These are phyloP conservation scores for Crepidodera aurea DNA, from an alignment of 2,888 invertebrate species.

Conservation along the genomic window DNA sequence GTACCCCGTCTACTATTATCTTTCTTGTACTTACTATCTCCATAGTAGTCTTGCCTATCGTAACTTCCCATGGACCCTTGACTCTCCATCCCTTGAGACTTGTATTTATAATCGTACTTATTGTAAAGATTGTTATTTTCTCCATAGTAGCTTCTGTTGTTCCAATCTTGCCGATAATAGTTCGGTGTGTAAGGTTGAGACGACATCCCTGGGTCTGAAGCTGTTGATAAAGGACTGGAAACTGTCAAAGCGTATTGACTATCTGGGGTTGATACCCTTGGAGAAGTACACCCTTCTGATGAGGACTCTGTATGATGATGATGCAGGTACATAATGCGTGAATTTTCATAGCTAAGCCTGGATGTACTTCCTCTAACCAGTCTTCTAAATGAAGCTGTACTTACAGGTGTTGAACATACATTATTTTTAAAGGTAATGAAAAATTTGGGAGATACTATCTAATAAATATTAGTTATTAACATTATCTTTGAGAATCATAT, in stretches of 20 bases:
- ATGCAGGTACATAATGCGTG: conserved; percentile 49
- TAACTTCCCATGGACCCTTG: conserved; percentile 41
- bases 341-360: conserved; percentile 14
- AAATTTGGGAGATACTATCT: no score
- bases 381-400: background rate
- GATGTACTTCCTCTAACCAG: background rate
- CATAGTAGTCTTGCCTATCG: conserved; percentile 48
- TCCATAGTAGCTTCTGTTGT: conserved; percentile 55
- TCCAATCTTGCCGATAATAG: conserved; percentile 51
- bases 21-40: conserved; percentile 41
- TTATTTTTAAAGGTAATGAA: no score
- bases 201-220: conserved; percentile 58
- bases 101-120: conserved; percentile 51
- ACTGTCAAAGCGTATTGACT: conserved; percentile 54
- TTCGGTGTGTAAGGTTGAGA: conserved; percentile 59
- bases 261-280: conserved; percentile 58
- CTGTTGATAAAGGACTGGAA: conserved; percentile 52
- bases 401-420: no score
- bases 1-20: conserved; percentile 30
- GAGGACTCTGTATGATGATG: conserved; percentile 51
- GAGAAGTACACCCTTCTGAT: conserved; percentile 57
- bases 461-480: no score
- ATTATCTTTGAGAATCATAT: no score
- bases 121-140: conserved; percentile 58
- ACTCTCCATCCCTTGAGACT: conserved; percentile 42